Base-by-base conservation (phyloP, 2,888 invertebrate species). In the Entomobrya multifasciata region DNA sequence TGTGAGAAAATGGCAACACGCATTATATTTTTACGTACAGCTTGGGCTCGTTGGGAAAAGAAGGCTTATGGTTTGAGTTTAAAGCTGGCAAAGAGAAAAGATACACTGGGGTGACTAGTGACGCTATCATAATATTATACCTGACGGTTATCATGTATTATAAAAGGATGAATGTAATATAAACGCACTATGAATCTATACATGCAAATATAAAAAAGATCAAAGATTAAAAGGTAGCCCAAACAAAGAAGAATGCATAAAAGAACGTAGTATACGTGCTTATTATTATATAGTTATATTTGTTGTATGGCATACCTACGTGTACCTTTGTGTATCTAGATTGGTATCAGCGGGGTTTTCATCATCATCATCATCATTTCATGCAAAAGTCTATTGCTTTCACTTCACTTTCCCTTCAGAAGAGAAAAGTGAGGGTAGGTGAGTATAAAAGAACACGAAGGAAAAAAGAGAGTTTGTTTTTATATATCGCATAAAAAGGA, bases 211-310 rank as follows among this genome's bases (percentile, higher is more conserved):
- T 20, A 10, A 25, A 57, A 65, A 57, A 49, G 47, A 79, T 80
- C 80, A 80, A 80, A 80, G 80, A 80, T 80, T 67, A 80, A 80
- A 80, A 80, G 80, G 36, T 55, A 52, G 17, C 52, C 30, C 49
- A 65, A 62, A 78, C 30, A 27, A 47, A 52, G 25, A 65, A 52
- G 27, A 17, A 47, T 44, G 27, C 15, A 62, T 62, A 49, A 49
- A 49, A n/a, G 36, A n/a, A 20, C 15, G 20, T 27, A 47, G 36
- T 36, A 36, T 8, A 8, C 36, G 4, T 36, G 36, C 8, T 36
- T 36, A 36, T 30, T 65, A 17, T 36, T 65, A 5, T 22, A n/a
- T 36, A 36, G 36, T 36, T 36, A 8, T 6, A 8, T 8, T 6
- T 36, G 8, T 1, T 1, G 57, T 25, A 70, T n/a, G 36, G 1